A percentile compares a stretch with the other conserved stretches of the same genome.
phyloP scores from a whole-genome alignment of 1,140 invertebrate genomes.

The Hyposmocoma kahamanoa region DNA sequence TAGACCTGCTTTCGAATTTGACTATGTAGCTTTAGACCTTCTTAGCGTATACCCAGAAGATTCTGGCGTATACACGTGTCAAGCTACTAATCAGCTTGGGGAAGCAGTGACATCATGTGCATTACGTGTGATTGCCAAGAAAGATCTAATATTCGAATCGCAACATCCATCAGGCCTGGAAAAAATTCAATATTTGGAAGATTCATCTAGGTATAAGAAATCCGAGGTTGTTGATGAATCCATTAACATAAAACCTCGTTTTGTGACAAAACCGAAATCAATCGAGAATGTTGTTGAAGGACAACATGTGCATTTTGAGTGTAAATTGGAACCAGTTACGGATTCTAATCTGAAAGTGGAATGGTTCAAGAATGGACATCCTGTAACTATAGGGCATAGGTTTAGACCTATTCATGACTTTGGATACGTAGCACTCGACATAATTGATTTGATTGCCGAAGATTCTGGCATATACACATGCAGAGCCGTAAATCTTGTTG shows the following conservation, averaged over 20 bases:
- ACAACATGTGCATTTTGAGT: slow-evolving; percentile 97
- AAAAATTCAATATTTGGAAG: slow-evolving; percentile 93
- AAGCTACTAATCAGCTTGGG: slow-evolving; percentile 92
- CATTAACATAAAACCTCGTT: slow-evolving; percentile 86
- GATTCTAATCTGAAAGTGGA: slow-evolving; percentile 95
- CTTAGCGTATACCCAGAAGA: slow-evolving; percentile 97
- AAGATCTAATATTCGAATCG: slow-evolving; percentile 87
- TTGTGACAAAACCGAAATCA: slow-evolving; percentile 90
- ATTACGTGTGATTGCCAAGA: slow-evolving; percentile 90
- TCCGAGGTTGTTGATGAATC: slow-evolving; percentile 88
- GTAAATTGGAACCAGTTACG: slow-evolving; percentile 96
- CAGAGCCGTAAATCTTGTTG: slow-evolving; percentile 90
- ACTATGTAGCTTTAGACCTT: slow-evolving; percentile 96
- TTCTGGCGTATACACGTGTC: slow-evolving; percentile 96
- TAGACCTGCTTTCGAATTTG: slow-evolving; percentile 97
- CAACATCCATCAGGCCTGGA: slow-evolving; percentile 91
- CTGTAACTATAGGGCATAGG: slow-evolving; percentile 90
- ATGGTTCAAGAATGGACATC: slow-evolving; percentile 94
- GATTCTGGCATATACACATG: slow-evolving; percentile 96
- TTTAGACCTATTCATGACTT: slow-evolving; percentile 97
- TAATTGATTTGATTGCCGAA: slow-evolving; percentile 93
- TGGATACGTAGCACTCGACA: slow-evolving; percentile 94
- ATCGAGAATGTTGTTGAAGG: slow-evolving; percentile 91
- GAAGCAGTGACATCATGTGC: slow-evolving; percentile 96
- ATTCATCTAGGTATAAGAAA: slow-evolving; percentile 88